Base-by-base conservation (phyloP, 2,113 vertebrate genomes). In the Fregata magnificens region DNA sequence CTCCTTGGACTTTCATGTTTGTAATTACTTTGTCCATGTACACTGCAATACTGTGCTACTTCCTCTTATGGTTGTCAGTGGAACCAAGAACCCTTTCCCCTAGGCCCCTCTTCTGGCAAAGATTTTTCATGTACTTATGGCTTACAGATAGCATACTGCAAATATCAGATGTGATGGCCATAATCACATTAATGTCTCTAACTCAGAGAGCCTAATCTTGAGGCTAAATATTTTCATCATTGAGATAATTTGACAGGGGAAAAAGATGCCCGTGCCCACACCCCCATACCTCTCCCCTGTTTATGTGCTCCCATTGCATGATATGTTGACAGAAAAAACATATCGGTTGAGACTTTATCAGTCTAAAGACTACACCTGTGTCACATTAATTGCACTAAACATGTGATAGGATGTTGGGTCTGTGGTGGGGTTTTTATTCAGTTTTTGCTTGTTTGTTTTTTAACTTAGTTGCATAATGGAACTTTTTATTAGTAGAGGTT, bases 311-410 rank as follows among this genome's bases (percentile, higher is more conserved):
- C n/a, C 21, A 4, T 28, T 12, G 15, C 28, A 32, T 59, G 36
- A 6, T 11, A 34, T 0, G 1, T 63, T 26, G 49, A 20, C 52
- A 79, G 55, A 36, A 62, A 44, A 52, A 61, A 52, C 0, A 0
- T 6, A 11, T 22, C 42, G 31, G 44, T 16, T 36, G 21, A 63
- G 63, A 34, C 11, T 26, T 31, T 21, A 34, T 73, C 49, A 66
- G 62, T 11, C 28, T 44, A 16, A 42, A 40, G 52, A 36, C 21
- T 31, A 7, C 28, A 26, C 7, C 17, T 20, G 9, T 3, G 20
- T 72, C 59, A 25, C 9, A 9, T 42, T 13, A 5, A 13, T 13
- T 38, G 74, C 56, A 44, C 36, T 21, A 34, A 65, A 45, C 3
- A 7, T 32, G n/a, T 22, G 45, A 52, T 9, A 47, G 18, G 7